Conservation (phyloP, 2,888 invertebrate species). For the Xanthorhoe spadicearia region DNA sequence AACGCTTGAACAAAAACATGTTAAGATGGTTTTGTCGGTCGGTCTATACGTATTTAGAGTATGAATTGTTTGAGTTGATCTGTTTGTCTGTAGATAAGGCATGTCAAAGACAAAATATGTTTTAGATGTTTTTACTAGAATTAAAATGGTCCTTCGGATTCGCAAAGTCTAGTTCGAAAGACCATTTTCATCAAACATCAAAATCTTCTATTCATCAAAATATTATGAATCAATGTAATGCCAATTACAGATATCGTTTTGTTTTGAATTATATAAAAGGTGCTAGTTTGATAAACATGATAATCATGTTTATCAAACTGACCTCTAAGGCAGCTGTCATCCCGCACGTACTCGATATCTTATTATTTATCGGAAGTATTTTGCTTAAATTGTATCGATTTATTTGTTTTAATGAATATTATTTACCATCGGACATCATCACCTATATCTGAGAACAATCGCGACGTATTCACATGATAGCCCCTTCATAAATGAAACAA, state of each 20-base stretch:
- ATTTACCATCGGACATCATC: no score
- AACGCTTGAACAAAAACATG: constrained; percentile 60
- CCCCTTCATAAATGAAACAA: no score
- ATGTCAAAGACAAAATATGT: constrained; percentile 6
- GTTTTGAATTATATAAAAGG: constrained; percentile 1
- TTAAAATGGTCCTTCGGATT: background rate
- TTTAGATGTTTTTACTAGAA: background rate
- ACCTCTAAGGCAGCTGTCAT: constrained; percentile 24
- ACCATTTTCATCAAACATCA: background rate
- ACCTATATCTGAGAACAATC: no score
- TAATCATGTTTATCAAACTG: constrained; percentile 32
- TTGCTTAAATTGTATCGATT: constrained; percentile 1
- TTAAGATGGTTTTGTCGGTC: constrained; percentile 48
- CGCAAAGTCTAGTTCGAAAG: background rate
- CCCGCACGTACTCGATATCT: constrained; percentile 21
- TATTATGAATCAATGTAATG: background rate
- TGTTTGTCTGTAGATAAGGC: constrained; percentile 29
- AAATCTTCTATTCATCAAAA: background rate
- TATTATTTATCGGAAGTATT: constrained; percentile 10
- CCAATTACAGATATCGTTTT: background rate
- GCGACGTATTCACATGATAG: background rate
- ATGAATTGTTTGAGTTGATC: constrained; percentile 34
- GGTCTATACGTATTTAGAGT: constrained; percentile 24
- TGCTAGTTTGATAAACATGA: no score
- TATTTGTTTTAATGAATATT: background rate